phyloP scores from a whole-genome alignment of 2,113 vertebrate species.

The Pluvialis apricaria region DNA sequence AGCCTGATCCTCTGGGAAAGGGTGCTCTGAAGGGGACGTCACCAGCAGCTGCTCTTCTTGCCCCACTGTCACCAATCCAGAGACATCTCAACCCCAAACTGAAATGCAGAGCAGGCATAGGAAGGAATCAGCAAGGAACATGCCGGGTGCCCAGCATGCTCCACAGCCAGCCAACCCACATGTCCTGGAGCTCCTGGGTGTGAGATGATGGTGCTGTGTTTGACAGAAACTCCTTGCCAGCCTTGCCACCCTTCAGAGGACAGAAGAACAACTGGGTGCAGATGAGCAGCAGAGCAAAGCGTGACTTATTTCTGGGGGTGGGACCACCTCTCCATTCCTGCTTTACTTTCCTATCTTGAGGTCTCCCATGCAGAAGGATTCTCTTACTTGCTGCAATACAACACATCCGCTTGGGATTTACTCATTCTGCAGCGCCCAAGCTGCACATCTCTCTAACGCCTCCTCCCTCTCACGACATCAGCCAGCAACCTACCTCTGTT shows the following conservation, averaged over 20 bases:
- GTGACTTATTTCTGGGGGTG: not conserved
- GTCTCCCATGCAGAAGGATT: not conserved
- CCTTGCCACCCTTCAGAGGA: not conserved
- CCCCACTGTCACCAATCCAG: not conserved
- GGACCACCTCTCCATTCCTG: not conserved
- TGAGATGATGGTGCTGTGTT: not conserved
- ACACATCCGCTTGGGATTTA: not conserved
- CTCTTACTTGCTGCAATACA: not conserved
- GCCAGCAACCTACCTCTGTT: not conserved
- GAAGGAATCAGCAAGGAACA: not conserved
- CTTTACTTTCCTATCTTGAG: not conserved
- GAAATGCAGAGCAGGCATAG: not conserved
- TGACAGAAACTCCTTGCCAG: not conserved
- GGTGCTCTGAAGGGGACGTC: not conserved
- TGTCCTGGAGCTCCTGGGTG: not conserved
- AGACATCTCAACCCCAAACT: not conserved
- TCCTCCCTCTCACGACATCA: not conserved
- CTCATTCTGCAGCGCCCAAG: not conserved
- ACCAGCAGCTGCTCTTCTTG: not conserved
- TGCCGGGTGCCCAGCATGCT: rapidly evolving
- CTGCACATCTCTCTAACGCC: not conserved
- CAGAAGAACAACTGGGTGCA: not conserved
- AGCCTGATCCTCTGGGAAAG: not conserved
- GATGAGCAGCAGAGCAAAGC: not conserved
- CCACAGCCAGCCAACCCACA: not conserved